A percentile compares a stretch with the other conserved stretches of the same genome.
Evolutionary conservation across 2,113 vertebrate species (phyloP).

Genomic region (Varanus salvator): DNA sequence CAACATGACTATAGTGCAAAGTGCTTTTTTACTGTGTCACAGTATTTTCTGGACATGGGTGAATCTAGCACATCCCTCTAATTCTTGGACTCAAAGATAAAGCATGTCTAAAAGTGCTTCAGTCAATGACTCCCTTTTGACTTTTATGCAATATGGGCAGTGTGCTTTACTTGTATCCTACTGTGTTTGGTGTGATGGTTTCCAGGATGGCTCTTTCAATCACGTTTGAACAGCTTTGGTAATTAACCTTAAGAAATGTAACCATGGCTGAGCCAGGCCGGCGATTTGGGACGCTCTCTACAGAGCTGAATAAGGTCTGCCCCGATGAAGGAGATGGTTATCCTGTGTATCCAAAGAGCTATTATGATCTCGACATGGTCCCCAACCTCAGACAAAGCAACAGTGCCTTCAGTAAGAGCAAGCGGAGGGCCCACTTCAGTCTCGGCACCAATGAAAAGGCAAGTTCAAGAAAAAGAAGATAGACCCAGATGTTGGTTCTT

Average conservation of each 20-base stretch:
- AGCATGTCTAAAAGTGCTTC: background rate
- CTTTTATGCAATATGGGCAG: fast-evolving
- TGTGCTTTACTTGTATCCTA: background rate
- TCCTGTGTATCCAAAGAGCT: constrained; percentile 9
- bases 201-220: background rate
- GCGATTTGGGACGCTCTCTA: constrained; percentile 46
- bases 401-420: constrained; percentile 51
- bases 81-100: background rate
- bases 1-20: background rate
- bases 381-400: constrained; percentile 67
- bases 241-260: background rate
- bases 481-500: background rate
- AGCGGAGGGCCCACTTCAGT: constrained; percentile 52
- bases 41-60: background rate
- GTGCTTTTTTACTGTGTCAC: background rate
- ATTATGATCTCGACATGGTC: constrained; percentile 55
- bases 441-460: constrained; percentile 69
- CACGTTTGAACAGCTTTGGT: background rate
- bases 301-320: constrained; percentile 40
- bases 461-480: constrained; percentile 20
- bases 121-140: background rate
- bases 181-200: constrained; percentile 13
- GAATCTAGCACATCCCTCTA: background rate
- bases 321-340: constrained; percentile 56
- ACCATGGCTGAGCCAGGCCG: background rate